phyloP scores from a whole-genome alignment of 92 coral and sea anemone species.

The Phenganax marumi region DNA sequence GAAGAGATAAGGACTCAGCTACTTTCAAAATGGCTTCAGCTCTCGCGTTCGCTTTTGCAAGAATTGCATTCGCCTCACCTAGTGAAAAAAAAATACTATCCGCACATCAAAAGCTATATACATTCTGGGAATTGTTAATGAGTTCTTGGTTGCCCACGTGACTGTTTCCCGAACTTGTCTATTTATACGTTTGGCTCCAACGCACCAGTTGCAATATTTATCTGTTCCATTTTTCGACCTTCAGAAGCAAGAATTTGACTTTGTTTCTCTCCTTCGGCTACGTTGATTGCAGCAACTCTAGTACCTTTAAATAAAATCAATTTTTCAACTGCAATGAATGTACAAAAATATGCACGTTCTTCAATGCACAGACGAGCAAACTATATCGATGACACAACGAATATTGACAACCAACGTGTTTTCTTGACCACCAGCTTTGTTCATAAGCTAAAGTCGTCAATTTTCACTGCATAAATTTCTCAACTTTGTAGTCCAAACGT shows the following conservation, averaged over 20 bases:
- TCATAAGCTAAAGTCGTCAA: too few relatives aligned
- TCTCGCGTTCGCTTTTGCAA: slow-evolving; percentile 89
- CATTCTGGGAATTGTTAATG: background rate
- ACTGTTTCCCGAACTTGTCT: background rate
- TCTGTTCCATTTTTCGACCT: slow-evolving; percentile 80
- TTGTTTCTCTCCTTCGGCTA: slow-evolving; percentile 92
- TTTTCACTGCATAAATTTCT: background rate
- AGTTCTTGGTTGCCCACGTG: background rate
- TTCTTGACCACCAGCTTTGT: background rate
- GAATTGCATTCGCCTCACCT: slow-evolving; percentile 97
- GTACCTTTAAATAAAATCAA: slow-evolving; percentile 53
- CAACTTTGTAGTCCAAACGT: background rate
- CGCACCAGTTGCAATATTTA: slow-evolving; percentile 84
- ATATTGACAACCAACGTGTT: background rate
- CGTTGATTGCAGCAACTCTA: slow-evolving; percentile 89
- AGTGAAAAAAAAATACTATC: background rate
- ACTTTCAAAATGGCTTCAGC: slow-evolving; percentile 85
- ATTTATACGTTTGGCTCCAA: background rate
- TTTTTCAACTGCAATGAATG: too few relatives aligned
- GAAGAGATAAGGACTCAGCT: slow-evolving; percentile 69
- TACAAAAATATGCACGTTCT: too few relatives aligned
- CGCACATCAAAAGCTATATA: background rate
- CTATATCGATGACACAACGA: too few relatives aligned
- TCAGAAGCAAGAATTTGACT: slow-evolving; percentile 93
- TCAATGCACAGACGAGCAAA: too few relatives aligned